These are phyloP conservation scores for Microchrysa polita DNA, from an alignment of 2,888 invertebrate genomes.

Conservation along the genomic window DNA sequence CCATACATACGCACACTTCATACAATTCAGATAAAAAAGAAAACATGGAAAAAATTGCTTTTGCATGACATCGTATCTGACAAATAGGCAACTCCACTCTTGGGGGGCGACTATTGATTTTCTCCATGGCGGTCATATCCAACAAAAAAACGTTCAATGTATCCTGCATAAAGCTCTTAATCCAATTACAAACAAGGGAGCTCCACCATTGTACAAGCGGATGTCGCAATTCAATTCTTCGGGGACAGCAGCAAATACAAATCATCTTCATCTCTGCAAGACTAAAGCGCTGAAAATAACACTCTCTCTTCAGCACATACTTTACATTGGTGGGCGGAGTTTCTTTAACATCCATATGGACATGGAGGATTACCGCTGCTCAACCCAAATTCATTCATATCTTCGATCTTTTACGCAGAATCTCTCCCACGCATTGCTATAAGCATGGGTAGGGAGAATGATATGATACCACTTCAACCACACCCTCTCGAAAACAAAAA, in stretches of 20 bases:
- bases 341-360: background rate
- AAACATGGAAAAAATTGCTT: slow-evolving; percentile 3
- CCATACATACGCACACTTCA: no score
- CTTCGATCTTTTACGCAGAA: background rate
- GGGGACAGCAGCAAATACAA: background rate
- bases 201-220: slow-evolving; percentile 31
- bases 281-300: slow-evolving; percentile 17
- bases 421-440: slow-evolving; percentile 27
- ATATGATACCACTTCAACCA: background rate
- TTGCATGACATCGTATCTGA: background rate
- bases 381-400: background rate
- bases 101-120: slow-evolving; percentile 18
- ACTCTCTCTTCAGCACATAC: slow-evolving; percentile 23
- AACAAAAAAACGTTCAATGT: slow-evolving; percentile 27
- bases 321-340: slow-evolving; percentile 30
- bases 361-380: background rate
- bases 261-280: background rate
- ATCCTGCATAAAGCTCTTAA: slow-evolving; percentile 47
- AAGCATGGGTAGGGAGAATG: background rate
- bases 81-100: background rate
- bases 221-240: slow-evolving; percentile 42
- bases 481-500: background rate
- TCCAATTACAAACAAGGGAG: slow-evolving; percentile 46
- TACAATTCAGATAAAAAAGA: background rate
- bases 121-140: background rate